Conservation (phyloP, 2,113 vertebrate species). For the Romanogobio albipinnatus region DNA sequence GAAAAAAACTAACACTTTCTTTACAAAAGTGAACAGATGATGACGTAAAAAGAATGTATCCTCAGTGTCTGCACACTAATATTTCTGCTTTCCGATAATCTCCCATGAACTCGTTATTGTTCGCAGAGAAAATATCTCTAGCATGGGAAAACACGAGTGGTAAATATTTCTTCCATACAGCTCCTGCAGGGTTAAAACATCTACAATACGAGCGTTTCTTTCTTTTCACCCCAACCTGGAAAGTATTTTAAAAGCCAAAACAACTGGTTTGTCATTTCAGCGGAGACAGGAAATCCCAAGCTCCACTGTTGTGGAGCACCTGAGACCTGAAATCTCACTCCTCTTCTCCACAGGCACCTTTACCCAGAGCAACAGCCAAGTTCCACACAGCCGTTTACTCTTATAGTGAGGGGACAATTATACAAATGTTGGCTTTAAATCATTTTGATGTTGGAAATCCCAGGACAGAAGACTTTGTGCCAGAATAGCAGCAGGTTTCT, state of each 20-base stretch:
- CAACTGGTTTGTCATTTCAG: conserved; percentile 47
- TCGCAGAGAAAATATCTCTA: not conserved
- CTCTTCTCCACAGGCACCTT: not conserved
- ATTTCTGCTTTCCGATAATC: conserved; percentile 26
- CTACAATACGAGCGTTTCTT: conserved; percentile 33
- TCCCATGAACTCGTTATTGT: conserved; percentile 8
- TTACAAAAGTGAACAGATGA: not conserved
- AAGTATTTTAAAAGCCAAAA: conserved; percentile 46
- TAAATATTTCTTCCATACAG: conserved; percentile 27
- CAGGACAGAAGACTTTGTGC: conserved; percentile 51
- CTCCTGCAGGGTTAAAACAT: conserved; percentile 30
- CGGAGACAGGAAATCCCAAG: conserved; percentile 48
- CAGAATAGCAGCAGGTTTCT: conserved; percentile 54
- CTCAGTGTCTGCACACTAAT: not conserved
- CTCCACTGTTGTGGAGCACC: conserved; percentile 32
- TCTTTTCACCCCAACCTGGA: conserved; percentile 49
- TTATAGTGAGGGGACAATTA: conserved; percentile 43
- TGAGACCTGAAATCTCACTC: not conserved
- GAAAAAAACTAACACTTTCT: not conserved
- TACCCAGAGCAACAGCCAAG: conserved; percentile 22
- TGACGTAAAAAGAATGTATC: not conserved
- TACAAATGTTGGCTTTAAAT: conserved; percentile 58
- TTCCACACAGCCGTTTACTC: conserved; percentile 29
- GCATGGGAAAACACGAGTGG: not conserved
- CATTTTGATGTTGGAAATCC: conserved; percentile 52